These are phyloP conservation scores for Adineta ricciae DNA, from an alignment of 2,888 invertebrate genomes.

Conservation along the genomic window DNA sequence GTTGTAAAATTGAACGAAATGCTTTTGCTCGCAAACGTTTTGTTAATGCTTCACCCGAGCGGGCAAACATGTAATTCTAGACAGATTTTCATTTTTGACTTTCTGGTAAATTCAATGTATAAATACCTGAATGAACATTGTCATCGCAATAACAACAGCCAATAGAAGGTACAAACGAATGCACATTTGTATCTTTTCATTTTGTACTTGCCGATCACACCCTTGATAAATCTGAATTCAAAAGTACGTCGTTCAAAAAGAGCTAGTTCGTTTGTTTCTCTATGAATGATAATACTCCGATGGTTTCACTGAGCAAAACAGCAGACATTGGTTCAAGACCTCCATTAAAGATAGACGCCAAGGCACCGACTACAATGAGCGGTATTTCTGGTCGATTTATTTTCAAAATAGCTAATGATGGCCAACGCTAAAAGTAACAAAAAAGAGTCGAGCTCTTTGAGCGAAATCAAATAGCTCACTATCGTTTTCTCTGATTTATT, in stretches of 20 bases:
- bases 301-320: not conserved
- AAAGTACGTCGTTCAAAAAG: not conserved
- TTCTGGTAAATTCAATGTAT: not conserved
- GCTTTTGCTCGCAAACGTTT: conserved; percentile 57
- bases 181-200: not conserved
- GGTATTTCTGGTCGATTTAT: not conserved
- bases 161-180: not conserved
- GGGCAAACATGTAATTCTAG: conserved; percentile 25
- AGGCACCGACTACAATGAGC: not conserved
- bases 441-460: no score
- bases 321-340: not conserved
- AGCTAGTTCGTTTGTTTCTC: not conserved
- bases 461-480: no score
- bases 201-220: not conserved
- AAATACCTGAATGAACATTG: not conserved
- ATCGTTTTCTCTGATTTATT: no score
- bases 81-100: no score
- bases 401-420: not conserved
- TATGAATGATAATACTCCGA: not conserved
- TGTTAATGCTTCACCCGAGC: conserved; percentile 64
- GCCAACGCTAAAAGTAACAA: no score
- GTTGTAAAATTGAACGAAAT: conserved; percentile 51
- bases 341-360: not conserved
- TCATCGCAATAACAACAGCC: not conserved
- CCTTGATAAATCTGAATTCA: not conserved